phyloP scores from a whole-genome alignment of 2,888 invertebrate genomes.

The Drosophila fulvimacula region DNA sequence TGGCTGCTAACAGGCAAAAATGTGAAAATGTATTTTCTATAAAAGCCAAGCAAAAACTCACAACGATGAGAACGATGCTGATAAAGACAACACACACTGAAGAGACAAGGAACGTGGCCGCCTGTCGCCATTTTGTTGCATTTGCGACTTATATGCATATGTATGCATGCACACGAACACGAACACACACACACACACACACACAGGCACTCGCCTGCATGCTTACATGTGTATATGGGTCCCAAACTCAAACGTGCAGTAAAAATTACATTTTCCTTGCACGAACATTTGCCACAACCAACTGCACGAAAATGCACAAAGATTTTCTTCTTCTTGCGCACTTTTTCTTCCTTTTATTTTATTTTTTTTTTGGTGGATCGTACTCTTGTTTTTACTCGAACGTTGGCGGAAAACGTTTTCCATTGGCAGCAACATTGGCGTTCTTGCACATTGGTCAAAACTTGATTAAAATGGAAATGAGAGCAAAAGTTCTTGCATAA shows the following conservation, averaged over 20 bases:
- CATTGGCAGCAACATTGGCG: constrained; percentile 50
- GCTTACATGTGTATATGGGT: constrained; percentile 11
- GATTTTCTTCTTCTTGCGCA: constrained; percentile 40
- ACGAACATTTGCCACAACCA: constrained; percentile 74
- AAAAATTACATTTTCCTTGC: constrained; percentile 78
- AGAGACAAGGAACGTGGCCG: constrained; percentile 59
- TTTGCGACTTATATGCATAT: constrained; percentile 74
- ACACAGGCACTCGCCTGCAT: neutral
- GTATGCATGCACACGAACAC: constrained; percentile 20
- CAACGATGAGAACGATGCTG: constrained; percentile 61
- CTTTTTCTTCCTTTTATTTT: constrained; percentile 4
- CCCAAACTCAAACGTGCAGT: constrained; percentile 61
- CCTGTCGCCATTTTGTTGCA: constrained; percentile 79
- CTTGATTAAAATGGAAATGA: neutral
- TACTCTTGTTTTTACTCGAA: constrained; percentile 56
- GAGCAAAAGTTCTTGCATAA: too few species aligned
- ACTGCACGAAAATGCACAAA: constrained; percentile 72
- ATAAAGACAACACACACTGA: constrained; percentile 74
- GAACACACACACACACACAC: too few species aligned
- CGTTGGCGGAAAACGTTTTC: constrained; percentile 46
- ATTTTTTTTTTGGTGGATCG: constrained; percentile 22
- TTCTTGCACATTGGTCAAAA: constrained; percentile 25
- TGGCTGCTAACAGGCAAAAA: constrained; percentile 55
- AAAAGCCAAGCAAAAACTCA: constrained; percentile 64
- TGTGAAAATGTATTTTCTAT: constrained; percentile 73